phyloP scores from a whole-genome alignment of 2,888 invertebrate species.

The Drosophila anomalata region DNA sequence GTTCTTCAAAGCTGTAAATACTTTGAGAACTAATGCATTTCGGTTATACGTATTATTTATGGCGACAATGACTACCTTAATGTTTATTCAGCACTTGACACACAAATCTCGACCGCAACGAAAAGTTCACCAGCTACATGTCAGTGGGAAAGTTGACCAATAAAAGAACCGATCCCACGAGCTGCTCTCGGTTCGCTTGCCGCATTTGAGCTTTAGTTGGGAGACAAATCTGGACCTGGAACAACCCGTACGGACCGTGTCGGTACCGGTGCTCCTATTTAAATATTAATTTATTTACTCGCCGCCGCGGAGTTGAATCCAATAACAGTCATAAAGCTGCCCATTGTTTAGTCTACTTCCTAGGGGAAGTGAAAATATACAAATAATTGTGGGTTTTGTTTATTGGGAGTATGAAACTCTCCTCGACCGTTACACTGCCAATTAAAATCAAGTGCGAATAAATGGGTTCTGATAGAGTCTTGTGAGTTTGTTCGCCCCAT shows the following conservation, averaged over 20 bases:
- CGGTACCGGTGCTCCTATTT: slow-evolving; percentile 4
- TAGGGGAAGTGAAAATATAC: slow-evolving; percentile 18
- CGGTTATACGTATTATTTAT: neutral
- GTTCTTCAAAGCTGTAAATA: no score
- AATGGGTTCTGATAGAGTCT: slow-evolving; percentile 14
- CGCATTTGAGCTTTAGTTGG: slow-evolving; percentile 22
- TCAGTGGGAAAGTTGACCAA: slow-evolving; percentile 4
- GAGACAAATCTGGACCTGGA: slow-evolving; percentile 11
- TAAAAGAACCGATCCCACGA: slow-evolving; percentile 9
- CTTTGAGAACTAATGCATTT: neutral
- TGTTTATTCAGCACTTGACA: slow-evolving; percentile 6
- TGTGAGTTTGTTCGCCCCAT: slow-evolving; percentile 18
- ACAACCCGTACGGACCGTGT: slow-evolving; percentile 5
- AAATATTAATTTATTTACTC: slow-evolving; percentile 11
- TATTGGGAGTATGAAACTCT: neutral
- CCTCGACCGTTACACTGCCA: slow-evolving; percentile 31
- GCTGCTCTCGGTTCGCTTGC: neutral
- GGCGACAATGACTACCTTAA: neutral
- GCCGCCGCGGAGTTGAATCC: slow-evolving; percentile 7
- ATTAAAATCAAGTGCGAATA: slow-evolving; percentile 25
- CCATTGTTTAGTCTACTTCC: slow-evolving; percentile 26
- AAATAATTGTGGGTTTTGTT: slow-evolving; percentile 14
- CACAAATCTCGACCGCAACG: slow-evolving; percentile 5
- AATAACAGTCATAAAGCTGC: slow-evolving; percentile 5
- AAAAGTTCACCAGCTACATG: slow-evolving; percentile 1